Evolutionary conservation across 1,140 invertebrate species (phyloP), one percentile per base, ranked within the genome.

Genomic region (Coenobita brevimanus): DNA sequence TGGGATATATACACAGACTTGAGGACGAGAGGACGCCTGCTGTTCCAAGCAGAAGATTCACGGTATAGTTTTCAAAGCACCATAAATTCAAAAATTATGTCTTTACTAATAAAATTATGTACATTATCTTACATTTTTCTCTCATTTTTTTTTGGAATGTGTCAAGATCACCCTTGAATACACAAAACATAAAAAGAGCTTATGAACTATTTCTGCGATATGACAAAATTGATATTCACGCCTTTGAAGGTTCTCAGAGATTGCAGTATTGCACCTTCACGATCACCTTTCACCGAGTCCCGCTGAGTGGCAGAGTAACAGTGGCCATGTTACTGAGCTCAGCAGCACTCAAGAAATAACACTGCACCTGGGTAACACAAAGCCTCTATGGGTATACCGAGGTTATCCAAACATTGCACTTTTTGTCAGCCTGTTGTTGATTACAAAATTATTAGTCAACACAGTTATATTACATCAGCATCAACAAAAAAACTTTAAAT

Each of bases 51-150:
- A 87, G 84, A 10, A 71, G 76, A 71, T 87, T 79, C 84, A 87
- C 76, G 80, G 71, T 80, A 87, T 38, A 69, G 33, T 43, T 87
- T 87, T 80, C 43, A 71, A 80, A 87, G 84, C 84, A 87, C 84
- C 84, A 87, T 87, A 87, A 87, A 87, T 87, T 79, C 33, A 86
- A 84, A 75, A 64, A 73, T 46, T 50, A 86, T 87, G 84, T 87
- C 76, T 87, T 87, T 87, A 87, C 84, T 87, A 79, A 69, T 41
- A 75, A 75, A 41, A 84, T 50, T 87, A 87, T 87, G 57, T 87
- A 87, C 84, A 87, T 78, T 87, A 87, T 87, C 75, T 87, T 87
- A 87, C 84, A 87, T 80, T 64, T 50, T 30, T 78, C 30, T 80
- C 78, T 80, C 21, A 69, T 50, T 87, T 83, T 30, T 46, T 78